Base-by-base conservation (phyloP, 2,797 vertebrate genomes). In the Echeneis naucrates region DNA sequence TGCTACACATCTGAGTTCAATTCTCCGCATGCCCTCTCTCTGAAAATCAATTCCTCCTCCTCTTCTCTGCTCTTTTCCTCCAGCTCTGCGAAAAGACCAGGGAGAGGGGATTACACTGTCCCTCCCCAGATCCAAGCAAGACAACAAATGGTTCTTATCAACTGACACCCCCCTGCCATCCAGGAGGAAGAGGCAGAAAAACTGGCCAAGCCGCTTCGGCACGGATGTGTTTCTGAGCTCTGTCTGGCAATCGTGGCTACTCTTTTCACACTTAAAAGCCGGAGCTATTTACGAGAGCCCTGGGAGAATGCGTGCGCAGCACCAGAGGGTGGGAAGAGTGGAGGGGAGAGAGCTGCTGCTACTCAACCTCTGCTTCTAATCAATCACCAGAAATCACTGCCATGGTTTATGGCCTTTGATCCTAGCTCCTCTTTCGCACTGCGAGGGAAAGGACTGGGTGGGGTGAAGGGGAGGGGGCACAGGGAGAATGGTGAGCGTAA, bases 311-410 rank as follows among this genome's bases (percentile, higher is more conserved):
- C 53, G 75, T 66, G 80, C 80, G 69, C 86, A 78, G 78, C 82
- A 87, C 85, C 68, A 53, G 85, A 89, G 89, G 90, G 89, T 89
- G 88, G 88, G 90, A 91, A 90, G 88, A 81, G 79, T 2, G 62
- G 79, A 81, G 64, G 66, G 52, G 77, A 57, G 83, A 84, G 86
- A 66, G 84, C 73, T 55, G 86, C 87, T 74, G 83, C 87, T 87
- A 80, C 92, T 89, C 85, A 95, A 95, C 92, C 95, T 95, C 95
- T 96, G 96, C 94, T 96, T 94, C 94, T 94, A 96, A 97, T 97
- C 95, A 96, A 96, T 97, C 96, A 96, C 90, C 93, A 95, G 93
- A 96, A 95, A 96, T 96, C 94, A 95, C 94, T 95, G 95, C 94
- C 94, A 93, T 94, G 93, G 95, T 90, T 91, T 93, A 91, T 87